Percentiles rank a stretch among this genome's conserved stretches.
phyloP scores from a whole-genome alignment of 2,113 vertebrate genomes.

The Dipodomys stephensi region DNA sequence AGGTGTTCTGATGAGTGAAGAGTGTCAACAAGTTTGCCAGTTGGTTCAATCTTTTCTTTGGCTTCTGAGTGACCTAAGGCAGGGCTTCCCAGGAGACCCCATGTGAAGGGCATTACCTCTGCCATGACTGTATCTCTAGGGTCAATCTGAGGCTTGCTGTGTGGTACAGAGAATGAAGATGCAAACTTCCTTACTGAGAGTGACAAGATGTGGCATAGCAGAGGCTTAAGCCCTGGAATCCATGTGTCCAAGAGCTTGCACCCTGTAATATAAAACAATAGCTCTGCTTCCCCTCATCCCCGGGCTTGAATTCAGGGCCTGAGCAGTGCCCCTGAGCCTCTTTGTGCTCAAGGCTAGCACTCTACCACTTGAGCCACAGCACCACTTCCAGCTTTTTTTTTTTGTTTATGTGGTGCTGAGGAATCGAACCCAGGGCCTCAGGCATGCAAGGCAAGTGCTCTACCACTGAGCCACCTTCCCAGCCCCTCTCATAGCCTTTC shows the following conservation, averaged over 20 bases:
- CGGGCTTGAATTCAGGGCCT: too few relatives aligned
- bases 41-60: not conserved
- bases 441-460: too few relatives aligned
- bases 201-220: not conserved
- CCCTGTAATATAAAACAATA: not conserved
- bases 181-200: not conserved
- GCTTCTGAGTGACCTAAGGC: not conserved
- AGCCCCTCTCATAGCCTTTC: too few relatives aligned
- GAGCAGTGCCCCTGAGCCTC: too few relatives aligned
- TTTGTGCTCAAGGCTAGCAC: too few relatives aligned
- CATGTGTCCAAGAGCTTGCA: not conserved
- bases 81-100: not conserved
- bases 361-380: too few relatives aligned
- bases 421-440: too few relatives aligned
- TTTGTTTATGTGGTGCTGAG: too few relatives aligned
- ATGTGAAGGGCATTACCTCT: not conserved
- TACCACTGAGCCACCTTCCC: too few relatives aligned
- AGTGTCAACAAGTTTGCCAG: not conserved
- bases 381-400: too few relatives aligned
- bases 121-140: too few relatives aligned
- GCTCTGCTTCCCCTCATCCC: not conserved
- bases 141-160: not conserved
- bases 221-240: not conserved
- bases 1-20: not conserved
- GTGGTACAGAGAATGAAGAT: not conserved